Conservation (phyloP, 2,888 invertebrate species). For the Dasysyrphus tricinctus region DNA sequence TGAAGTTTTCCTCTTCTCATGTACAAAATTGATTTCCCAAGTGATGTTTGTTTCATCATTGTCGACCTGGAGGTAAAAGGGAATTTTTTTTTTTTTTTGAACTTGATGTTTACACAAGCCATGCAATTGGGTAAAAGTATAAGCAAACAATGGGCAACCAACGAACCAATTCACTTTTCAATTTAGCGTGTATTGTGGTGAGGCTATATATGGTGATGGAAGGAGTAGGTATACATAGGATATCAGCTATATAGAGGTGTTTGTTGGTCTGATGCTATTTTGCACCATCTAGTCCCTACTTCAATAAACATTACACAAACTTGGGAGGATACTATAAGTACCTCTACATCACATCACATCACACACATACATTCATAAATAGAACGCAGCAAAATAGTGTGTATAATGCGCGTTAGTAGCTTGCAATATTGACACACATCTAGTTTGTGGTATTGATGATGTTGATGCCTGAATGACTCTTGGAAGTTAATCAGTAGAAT, state of each 20-base stretch:
- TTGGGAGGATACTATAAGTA: slow-evolving; percentile 5
- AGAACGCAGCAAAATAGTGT: neutral
- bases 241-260: neutral
- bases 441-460: slow-evolving; percentile 23
- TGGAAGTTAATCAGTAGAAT: slow-evolving; percentile 27
- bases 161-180: slow-evolving; percentile 65
- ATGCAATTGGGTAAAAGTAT: slow-evolving; percentile 22
- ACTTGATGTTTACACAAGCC: slow-evolving; percentile 39
- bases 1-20: neutral
- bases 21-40: slow-evolving; percentile 60
- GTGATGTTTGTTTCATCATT: slow-evolving; percentile 37
- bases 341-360: neutral
- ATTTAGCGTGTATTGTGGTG: slow-evolving; percentile 49
- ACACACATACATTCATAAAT: neutral
- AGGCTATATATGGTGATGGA: neutral
- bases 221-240: no score
- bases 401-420: slow-evolving; percentile 5
- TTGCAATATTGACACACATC: slow-evolving; percentile 50
- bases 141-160: slow-evolving; percentile 62
- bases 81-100: slow-evolving; percentile 29
- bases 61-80: slow-evolving; percentile 14
- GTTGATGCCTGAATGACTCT: slow-evolving; percentile 44
- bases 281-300: neutral
- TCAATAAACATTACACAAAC: slow-evolving; percentile 31
- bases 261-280: neutral